Conservation (phyloP, 2,888 invertebrate genomes). For the Agriopis marginaria region DNA sequence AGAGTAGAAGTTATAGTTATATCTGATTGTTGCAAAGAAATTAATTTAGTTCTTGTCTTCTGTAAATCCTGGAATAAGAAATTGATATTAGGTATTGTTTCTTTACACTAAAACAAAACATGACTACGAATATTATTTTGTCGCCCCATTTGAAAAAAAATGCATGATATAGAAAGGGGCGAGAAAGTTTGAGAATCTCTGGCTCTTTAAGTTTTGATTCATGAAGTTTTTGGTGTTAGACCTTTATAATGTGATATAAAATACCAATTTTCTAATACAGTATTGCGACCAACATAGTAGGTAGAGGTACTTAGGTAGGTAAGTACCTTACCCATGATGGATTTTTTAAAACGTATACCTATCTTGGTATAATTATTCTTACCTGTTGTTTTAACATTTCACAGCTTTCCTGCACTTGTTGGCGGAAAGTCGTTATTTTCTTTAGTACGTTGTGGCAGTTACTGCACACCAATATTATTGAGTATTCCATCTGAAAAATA, state of each 20-base stretch:
- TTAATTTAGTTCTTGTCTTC: slow-evolving; percentile 5
- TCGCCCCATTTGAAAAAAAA: too few species aligned
- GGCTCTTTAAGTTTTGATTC: neutral
- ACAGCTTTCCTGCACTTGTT: slow-evolving; percentile 57
- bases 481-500: slow-evolving; percentile 53
- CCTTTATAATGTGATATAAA: too few species aligned
- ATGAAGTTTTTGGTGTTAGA: too few species aligned
- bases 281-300: too few species aligned
- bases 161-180: neutral
- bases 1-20: slow-evolving; percentile 25
- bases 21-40: slow-evolving; percentile 27
- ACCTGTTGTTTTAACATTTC: slow-evolving; percentile 58
- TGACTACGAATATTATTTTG: too few species aligned
- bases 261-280: too few species aligned
- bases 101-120: too few species aligned
- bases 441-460: slow-evolving; percentile 63
- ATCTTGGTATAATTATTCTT: slow-evolving; percentile 20
- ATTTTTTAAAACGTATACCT: too few species aligned
- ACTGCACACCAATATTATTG: slow-evolving; percentile 54
- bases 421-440: slow-evolving; percentile 62
- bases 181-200: slow-evolving; percentile 3
- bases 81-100: neutral
- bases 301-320: too few species aligned
- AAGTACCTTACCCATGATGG: too few species aligned
- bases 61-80: slow-evolving; percentile 27